A percentile compares a stretch with the other conserved stretches of the same genome.
Evolutionary conservation across 2,888 invertebrate genomes (phyloP).

Genomic region (Drosophila colorata): DNA sequence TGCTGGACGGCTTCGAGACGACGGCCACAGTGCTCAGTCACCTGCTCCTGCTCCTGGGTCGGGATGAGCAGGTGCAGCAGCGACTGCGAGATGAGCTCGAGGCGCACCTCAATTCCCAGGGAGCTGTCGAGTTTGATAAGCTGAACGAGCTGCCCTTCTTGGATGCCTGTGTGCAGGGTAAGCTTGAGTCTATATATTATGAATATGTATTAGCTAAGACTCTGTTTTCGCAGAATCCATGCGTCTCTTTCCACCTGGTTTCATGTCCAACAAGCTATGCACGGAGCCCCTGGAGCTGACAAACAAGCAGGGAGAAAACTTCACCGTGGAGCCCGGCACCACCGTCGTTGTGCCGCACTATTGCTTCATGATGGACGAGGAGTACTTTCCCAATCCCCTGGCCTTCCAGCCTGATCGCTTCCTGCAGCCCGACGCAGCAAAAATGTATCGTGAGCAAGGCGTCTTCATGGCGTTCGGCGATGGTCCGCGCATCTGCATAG

Average conservation of each 20-base stretch:
- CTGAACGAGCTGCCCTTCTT: slow-evolving; percentile 79
- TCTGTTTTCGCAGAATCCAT: slow-evolving; percentile 68
- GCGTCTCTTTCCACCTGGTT: slow-evolving; percentile 75
- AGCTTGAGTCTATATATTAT: too few species aligned
- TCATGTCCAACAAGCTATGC: slow-evolving; percentile 72
- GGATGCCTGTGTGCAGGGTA: slow-evolving; percentile 83
- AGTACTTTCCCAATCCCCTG: slow-evolving; percentile 71
- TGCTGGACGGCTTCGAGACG: slow-evolving; percentile 84
- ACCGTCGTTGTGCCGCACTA: slow-evolving; percentile 72
- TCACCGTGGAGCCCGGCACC: slow-evolving; percentile 66
- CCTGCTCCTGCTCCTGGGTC: slow-evolving; percentile 74
- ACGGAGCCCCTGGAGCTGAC: slow-evolving; percentile 70
- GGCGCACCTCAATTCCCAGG: slow-evolving; percentile 42
- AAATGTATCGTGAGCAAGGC: slow-evolving; percentile 78
- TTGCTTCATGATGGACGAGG: slow-evolving; percentile 74
- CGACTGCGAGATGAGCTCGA: slow-evolving; percentile 75
- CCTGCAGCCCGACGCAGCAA: slow-evolving; percentile 74
- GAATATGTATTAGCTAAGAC: too few species aligned
- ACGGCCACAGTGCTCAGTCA: slow-evolving; percentile 76
- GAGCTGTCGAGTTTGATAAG: slow-evolving; percentile 75
- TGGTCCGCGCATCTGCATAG: slow-evolving; percentile 83
- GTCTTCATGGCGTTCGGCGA: slow-evolving; percentile 81
- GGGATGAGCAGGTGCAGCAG: slow-evolving; percentile 68
- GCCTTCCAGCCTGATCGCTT: slow-evolving; percentile 83
- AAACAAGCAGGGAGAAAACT: slow-evolving; percentile 70